Percentiles rank a stretch among this genome's conserved stretches.
Evolutionary conservation across 2,113 vertebrate species (phyloP).

Genomic region (Lamprologus speciosus): DNA sequence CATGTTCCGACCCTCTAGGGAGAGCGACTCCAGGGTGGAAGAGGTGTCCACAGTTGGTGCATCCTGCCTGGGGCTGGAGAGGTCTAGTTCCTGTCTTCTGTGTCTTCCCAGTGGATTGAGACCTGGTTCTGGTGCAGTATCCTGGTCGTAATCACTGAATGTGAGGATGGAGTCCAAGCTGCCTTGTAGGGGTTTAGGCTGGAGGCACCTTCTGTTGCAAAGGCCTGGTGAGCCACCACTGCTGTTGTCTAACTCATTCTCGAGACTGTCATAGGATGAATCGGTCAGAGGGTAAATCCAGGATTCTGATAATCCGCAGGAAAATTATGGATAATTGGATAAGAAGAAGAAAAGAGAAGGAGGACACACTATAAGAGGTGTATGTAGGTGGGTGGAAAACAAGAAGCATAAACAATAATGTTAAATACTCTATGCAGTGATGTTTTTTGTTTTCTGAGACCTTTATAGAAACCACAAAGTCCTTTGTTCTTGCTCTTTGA

Average conservation of each 20-base stretch:
- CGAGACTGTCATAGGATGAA: slow-evolving; percentile 92
- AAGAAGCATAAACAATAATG: not conserved
- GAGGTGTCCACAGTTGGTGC: not conserved
- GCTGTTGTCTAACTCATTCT: slow-evolving; percentile 80
- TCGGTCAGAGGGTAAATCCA: slow-evolving; percentile 82
- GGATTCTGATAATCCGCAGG: slow-evolving; percentile 61
- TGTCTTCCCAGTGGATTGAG: not conserved
- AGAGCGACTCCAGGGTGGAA: slow-evolving; percentile 20
- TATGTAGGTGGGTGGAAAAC: not conserved
- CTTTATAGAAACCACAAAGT: not conserved
- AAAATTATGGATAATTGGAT: not conserved
- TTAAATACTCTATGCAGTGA: not conserved
- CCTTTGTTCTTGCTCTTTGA: not conserved
- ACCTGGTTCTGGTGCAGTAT: slow-evolving; percentile 44
- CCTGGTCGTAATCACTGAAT: slow-evolving; percentile 80
- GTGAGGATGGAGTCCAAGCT: slow-evolving; percentile 90
- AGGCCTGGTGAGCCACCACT: slow-evolving; percentile 68
- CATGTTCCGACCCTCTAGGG: slow-evolving; percentile 23
- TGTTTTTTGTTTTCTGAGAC: not conserved
- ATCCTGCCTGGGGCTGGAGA: not conserved
- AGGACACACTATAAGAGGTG: not conserved
- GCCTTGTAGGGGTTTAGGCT: slow-evolving; percentile 72
- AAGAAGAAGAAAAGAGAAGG: not conserved
- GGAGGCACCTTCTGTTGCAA: slow-evolving; percentile 59
- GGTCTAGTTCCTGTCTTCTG: not conserved